These are phyloP conservation scores for Heliconius melpomene DNA, from an alignment of 1,140 invertebrate genomes.

Conservation along the genomic window DNA sequence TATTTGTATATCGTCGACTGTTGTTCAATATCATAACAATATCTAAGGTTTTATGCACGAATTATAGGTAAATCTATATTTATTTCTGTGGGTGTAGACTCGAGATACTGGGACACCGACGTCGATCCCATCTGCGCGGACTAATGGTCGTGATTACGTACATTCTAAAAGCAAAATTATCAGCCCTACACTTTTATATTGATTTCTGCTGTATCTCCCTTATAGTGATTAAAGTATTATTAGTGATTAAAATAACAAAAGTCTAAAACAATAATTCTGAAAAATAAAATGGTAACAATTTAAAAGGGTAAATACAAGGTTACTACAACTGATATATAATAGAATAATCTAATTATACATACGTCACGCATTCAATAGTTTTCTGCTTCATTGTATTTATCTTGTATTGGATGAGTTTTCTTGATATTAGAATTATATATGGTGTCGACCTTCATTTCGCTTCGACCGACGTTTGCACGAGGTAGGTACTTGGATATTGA, in stretches of 20 bases:
- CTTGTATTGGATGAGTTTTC: neutral
- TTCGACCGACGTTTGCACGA: constrained; percentile 31
- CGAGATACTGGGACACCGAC: neutral
- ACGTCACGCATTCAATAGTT: constrained; percentile 1
- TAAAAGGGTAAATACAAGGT: constrained; percentile 6
- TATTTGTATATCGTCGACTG: neutral
- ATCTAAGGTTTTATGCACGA: neutral
- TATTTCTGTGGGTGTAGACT: constrained; percentile 23
- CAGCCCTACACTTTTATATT: neutral
- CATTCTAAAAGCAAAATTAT: constrained; percentile 21
- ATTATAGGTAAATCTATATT: constrained; percentile 16
- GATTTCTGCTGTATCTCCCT: neutral
- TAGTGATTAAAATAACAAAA: neutral
- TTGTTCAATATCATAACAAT: neutral
- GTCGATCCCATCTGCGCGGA: constrained; percentile 31
- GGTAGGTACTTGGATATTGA: constrained; percentile 32
- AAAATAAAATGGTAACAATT: neutral
- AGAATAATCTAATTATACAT: constrained; percentile 26
- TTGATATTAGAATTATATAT: neutral
- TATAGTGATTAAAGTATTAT: too few relatives aligned
- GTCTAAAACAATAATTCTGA: neutral
- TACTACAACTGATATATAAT: constrained; percentile 18
- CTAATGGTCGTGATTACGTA: constrained; percentile 32
- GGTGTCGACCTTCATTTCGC: constrained; percentile 21
- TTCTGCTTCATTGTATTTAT: constrained; percentile 14